Conservation (phyloP, 2,888 invertebrate genomes). For the Hypercompe scribonia region DNA sequence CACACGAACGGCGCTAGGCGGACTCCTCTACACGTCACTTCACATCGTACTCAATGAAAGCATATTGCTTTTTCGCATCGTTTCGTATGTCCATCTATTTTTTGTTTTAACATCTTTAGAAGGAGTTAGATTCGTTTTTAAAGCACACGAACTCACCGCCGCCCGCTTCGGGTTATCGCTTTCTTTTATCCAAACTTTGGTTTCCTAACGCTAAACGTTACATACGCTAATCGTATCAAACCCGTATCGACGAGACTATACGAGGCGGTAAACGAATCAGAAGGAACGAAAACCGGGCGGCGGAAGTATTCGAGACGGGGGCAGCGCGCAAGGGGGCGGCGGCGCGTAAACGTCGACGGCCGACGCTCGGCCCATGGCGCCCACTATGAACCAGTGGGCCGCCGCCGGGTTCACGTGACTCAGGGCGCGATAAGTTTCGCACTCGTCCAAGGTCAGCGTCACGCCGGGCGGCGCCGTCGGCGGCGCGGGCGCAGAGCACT, state of each 20-base stretch:
- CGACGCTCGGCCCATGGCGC: constrained; percentile 58
- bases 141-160: neutral
- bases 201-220: neutral
- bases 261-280: constrained; percentile 6
- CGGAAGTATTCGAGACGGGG: constrained; percentile 20
- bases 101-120: neutral
- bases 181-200: neutral
- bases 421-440: constrained; percentile 63
- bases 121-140: neutral
- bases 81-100: neutral
- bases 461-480: constrained; percentile 35
- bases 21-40: no score
- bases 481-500: neutral
- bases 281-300: constrained; percentile 50
- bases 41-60: no score
- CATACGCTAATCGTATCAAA: neutral
- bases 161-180: neutral
- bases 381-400: constrained; percentile 69
- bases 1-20: no score
- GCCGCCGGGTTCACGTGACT: constrained; percentile 58
- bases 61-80: neutral
- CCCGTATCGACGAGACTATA: neutral
- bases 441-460: constrained; percentile 61
- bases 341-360: neutral
- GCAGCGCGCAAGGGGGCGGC: neutral